Base-by-base conservation (phyloP, 2,888 invertebrate genomes). In the Dryocosmus kuriphilus region DNA sequence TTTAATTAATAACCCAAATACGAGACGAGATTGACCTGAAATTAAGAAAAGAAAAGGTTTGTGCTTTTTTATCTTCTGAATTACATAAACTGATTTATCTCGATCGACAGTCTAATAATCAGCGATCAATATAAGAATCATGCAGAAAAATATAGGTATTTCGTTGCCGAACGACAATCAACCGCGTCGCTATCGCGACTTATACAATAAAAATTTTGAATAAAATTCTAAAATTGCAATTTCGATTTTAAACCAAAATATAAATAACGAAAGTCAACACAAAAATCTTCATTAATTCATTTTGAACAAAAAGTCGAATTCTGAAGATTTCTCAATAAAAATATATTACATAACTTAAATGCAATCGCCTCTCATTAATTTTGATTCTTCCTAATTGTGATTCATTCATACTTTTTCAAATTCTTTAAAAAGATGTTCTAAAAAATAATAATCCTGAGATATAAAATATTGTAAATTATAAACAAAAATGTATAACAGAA, bases 61-160 rank as follows among this genome's bases (percentile, higher is more conserved):
- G 19, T n/a, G n/a, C n/a, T 62, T 62, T 62, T 62, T 30, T 0
- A 63, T 35, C 32, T 38, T 65, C 22, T 65, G 65, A 9, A 38
- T 38, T 65, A 38, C 38, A 38, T 65, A 38, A 65, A 65, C 22
- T 22, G n/a, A 65, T 65, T 38, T 38, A 65, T 65, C 65, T 24
- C 24, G 38, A 65, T 65, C 41, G 65, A 38, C 65, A 65, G 22
- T 38, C n/a, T n/a, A n/a, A 11, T 65, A 65, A 65, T 65, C 65
- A 65, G 65, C 35, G 65, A 63, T 63, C 35, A 63, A 63, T 63
- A 63, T n/a, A 65, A 65, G 22, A 65, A 65, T 27, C 9, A 11
- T 38, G 38, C 14, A 24, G 14, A 38, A 65, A 65, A 65, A 65
- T 65, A 38, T 65, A 24, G 24, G 14, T 46, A 46, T 65, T 62